These are phyloP conservation scores for Phylloscopus collybita DNA, from an alignment of 2,797 vertebrate genomes.

Conservation along the genomic window DNA sequence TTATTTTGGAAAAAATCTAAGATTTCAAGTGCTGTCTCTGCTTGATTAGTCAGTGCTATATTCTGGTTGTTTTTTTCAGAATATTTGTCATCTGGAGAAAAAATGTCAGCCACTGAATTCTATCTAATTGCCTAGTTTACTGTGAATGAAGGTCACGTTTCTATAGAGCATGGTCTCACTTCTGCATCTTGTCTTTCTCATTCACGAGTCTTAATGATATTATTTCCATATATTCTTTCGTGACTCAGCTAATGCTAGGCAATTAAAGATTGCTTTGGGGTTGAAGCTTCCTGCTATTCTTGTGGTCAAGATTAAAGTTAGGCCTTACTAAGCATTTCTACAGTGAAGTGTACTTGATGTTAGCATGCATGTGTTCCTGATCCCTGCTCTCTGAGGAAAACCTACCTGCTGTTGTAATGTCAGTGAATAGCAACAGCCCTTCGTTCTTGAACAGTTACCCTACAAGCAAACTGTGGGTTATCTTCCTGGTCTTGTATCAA, in stretches of 20 bases:
- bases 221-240: background rate
- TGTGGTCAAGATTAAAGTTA: background rate
- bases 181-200: background rate
- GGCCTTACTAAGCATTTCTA: background rate
- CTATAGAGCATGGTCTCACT: background rate
- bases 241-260: background rate
- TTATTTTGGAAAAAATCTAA: background rate
- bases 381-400: background rate
- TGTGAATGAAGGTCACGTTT: background rate
- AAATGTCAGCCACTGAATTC: background rate
- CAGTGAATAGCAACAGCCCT: background rate
- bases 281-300: background rate
- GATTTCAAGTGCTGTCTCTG: background rate
- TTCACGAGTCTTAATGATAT: background rate
- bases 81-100: background rate
- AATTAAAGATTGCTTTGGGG: background rate
- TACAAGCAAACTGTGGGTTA: accelerated
- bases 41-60: background rate
- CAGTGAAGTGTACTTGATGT: background rate
- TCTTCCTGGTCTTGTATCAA: background rate
- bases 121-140: background rate
- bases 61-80: background rate
- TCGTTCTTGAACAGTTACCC: background rate
- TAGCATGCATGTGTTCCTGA: background rate
- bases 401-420: background rate